A percentile compares a stretch with the other conserved stretches of the same genome.
Conservation (phyloP, 2,797 vertebrate genomes). For the Phrynocephalus guinanensis region DNA sequence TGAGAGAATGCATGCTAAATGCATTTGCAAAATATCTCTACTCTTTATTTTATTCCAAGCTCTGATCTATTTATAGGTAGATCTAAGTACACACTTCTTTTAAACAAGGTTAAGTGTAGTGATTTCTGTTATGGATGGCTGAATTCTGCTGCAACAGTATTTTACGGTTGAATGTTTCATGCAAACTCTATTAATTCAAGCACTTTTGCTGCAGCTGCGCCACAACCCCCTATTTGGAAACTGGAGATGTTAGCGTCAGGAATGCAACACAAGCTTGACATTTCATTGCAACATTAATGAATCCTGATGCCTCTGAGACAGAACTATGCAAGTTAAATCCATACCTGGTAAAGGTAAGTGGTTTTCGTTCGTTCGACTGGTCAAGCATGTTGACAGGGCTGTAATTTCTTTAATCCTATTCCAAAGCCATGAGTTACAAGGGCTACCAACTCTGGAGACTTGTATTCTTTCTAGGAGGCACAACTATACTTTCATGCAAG, state of each 20-base stretch:
- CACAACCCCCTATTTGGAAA: not conserved
- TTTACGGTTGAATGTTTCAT: not conserved
- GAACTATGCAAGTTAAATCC: not conserved
- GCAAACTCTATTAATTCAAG: not conserved
- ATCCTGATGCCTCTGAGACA: not conserved
- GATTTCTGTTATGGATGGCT: not conserved
- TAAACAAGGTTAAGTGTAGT: not conserved
- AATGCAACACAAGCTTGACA: not conserved
- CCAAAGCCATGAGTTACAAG: not conserved
- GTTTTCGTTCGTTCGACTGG: not conserved
- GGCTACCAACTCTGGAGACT: not conserved
- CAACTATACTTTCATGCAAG: not conserved
- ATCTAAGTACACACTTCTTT: not conserved
- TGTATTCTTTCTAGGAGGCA: not conserved
- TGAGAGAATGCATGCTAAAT: not conserved
- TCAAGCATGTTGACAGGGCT: not conserved
- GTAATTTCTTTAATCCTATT: slow-evolving; percentile 1
- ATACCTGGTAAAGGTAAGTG: not conserved
- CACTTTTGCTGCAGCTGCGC: not conserved
- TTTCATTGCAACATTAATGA: not conserved
- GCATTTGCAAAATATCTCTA: not conserved
- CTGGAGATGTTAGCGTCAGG: not conserved
- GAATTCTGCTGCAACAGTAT: not conserved
- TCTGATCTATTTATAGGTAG: not conserved
- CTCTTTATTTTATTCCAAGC: too few species aligned